Evolutionary conservation across 2,797 vertebrate species (phyloP).

Genomic region (Ciconia nigra): DNA sequence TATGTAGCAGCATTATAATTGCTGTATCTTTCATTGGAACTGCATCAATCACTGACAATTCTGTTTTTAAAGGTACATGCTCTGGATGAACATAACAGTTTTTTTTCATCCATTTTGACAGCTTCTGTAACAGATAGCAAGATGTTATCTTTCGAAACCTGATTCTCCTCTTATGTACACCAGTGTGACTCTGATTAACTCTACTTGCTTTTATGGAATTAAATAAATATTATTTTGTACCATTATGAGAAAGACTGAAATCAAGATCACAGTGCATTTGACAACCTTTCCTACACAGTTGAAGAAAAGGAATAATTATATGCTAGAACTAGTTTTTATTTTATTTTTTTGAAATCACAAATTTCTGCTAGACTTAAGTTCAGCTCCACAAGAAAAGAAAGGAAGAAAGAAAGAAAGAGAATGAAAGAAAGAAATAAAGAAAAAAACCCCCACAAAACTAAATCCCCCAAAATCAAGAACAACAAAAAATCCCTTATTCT

Average conservation of each 20-base stretch:
- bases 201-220: background rate
- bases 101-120: background rate
- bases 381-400: background rate
- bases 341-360: background rate
- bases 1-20: background rate
- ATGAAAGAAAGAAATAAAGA: too few relatives aligned
- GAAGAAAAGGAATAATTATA: background rate
- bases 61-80: background rate
- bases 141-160: background rate
- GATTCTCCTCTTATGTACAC: background rate
- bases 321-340: background rate
- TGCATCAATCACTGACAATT: conserved; percentile 7
- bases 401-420: fast-evolving
- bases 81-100: background rate
- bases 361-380: background rate
- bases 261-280: background rate
- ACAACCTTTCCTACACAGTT: background rate
- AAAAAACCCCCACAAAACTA: background rate
- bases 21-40: background rate
- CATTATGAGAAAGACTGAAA: background rate
- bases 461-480: fast-evolving
- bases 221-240: background rate
- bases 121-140: background rate
- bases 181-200: background rate
- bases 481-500: background rate